Evolutionary conservation across 1,140 invertebrate genomes (phyloP), one percentile per base, ranked within the genome.

Genomic region (Cherax destructor): DNA sequence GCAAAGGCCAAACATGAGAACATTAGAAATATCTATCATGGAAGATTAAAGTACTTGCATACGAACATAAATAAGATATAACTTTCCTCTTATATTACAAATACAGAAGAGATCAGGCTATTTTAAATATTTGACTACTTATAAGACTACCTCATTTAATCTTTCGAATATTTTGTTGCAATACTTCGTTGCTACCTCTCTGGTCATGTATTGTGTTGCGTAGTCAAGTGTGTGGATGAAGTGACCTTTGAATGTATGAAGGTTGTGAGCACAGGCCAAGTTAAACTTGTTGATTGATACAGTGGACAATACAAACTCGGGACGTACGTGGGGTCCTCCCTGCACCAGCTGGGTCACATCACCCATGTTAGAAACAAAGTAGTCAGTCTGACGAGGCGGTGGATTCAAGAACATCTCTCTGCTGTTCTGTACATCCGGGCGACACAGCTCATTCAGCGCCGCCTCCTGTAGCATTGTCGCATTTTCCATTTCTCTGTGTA

Each of bases 321-420:
- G 49, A n/a, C 16, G 1, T 11, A 83, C 81, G 56, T 83, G 56
- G n/a, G 81, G 81, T 9, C 81, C 81, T 65, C 56, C 56, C 59
- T 83, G 59, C 61, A 69, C 24, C 24, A 83, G 59, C 4, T 3
- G 4, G 0, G 81, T 83, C 24, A 83, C 59, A 30, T 83, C 81
- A 18, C 47, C 81, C 24, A 83, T 21, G 30, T 49, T 47, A 30
- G 10, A 18, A 2, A 30, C 69, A 61, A 7, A 83, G 61, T 69
- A 83, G 30, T 83, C 59, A 1, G 30, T 69, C 59, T 69, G 18
- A 16, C 18, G 61, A 41, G 59, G 59, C 30, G n/a, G 1, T 4
- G 81, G 81, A 30, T 69, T 30, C 24, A 18, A 41, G 59, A 83
- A 83, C 59, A 41, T 1, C n/a, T 41, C 7, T 5, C 61, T 69